Evolutionary conservation across 2,888 invertebrate species (phyloP).

Genomic region (Brenthis hecate): DNA sequence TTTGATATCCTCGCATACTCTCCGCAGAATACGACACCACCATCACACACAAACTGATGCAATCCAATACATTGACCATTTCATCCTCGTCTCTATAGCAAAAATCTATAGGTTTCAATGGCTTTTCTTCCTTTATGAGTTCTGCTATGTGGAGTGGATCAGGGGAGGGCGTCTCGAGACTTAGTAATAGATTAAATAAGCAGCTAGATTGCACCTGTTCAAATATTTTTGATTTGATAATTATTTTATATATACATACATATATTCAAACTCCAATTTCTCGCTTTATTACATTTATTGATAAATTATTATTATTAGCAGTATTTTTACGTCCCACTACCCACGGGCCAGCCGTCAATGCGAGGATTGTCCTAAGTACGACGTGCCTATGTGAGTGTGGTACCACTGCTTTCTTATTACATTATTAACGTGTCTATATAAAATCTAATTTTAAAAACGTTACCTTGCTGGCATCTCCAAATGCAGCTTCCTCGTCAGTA

Average conservation of each 20-base stretch:
- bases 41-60: constrained; percentile 99
- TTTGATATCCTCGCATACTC: constrained; percentile 94
- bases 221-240: not conserved
- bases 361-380: no score
- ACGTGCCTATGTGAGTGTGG: no score
- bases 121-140: constrained; percentile 94
- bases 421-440: not conserved
- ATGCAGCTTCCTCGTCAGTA: constrained; percentile 92
- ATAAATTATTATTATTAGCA: no score
- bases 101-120: constrained; percentile 97
- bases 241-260: no score
- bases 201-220: constrained; percentile 92
- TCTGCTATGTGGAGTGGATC: constrained; percentile 97
- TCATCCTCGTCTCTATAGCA: constrained; percentile 99
- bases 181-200: constrained; percentile 94
- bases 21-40: constrained; percentile 99
- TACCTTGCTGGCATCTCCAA: constrained; percentile 96
- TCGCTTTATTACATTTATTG: no score
- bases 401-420: not conserved
- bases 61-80: constrained; percentile 97
- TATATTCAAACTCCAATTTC: no score
- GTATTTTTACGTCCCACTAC: no score
- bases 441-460: constrained; percentile 34
- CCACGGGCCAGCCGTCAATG: no score
- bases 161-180: constrained; percentile 96